A percentile compares a stretch with the other conserved stretches of the same genome.
phyloP scores from a whole-genome alignment of 2,797 vertebrate genomes.

The Menidia menidia region DNA sequence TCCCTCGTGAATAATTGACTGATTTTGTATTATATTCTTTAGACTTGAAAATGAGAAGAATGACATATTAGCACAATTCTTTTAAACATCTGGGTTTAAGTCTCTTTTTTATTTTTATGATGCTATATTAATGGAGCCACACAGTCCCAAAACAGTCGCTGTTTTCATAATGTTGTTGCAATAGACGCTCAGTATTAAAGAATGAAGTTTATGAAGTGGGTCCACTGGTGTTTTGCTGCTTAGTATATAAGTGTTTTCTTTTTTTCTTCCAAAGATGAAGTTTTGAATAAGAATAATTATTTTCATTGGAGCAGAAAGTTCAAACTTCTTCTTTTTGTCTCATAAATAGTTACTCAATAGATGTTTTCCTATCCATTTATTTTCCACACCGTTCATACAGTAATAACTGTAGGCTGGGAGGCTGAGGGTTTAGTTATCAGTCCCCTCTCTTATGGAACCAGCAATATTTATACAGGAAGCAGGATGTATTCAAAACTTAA shows the following conservation, averaged over 20 bases:
- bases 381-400: too few species aligned
- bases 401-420: too few species aligned
- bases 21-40: conserved; percentile 37
- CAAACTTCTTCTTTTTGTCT: background rate
- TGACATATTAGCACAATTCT: conserved; percentile 1
- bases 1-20: conserved; percentile 51
- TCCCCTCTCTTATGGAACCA: too few species aligned
- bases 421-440: too few species aligned
- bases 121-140: background rate
- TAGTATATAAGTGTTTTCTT: background rate
- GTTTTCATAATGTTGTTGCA: background rate
- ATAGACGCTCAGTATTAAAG: background rate
- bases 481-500: too few species aligned
- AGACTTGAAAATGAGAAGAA: conserved; percentile 20
- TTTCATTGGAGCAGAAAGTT: background rate
- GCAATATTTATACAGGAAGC: too few species aligned
- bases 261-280: background rate
- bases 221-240: background rate
- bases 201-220: background rate
- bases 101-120: background rate
- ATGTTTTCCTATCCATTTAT: too few species aligned
- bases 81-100: background rate
- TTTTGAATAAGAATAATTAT: background rate
- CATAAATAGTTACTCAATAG: too few species aligned
- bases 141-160: background rate